Conservation (phyloP, 1,140 invertebrate species). For the Oncopeltus fasciatus region DNA sequence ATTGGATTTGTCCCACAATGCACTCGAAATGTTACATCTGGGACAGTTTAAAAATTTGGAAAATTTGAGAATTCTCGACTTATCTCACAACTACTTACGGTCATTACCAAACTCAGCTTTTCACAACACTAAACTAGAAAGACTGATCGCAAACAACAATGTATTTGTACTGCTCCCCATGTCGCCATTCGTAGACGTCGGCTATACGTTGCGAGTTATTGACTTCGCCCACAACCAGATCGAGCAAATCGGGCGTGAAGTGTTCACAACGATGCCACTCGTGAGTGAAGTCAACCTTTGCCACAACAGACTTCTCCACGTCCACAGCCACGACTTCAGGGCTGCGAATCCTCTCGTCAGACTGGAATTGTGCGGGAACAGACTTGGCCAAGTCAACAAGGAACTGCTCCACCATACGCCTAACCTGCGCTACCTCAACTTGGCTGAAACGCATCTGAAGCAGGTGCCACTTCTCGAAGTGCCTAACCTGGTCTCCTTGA, state of each 20-base stretch:
- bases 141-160: constrained; percentile 63
- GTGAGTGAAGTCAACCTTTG: constrained; percentile 62
- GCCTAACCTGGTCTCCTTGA: constrained; percentile 52
- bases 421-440: constrained; percentile 55
- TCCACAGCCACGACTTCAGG: constrained; percentile 78
- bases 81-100: constrained; percentile 58
- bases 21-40: constrained; percentile 53
- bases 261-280: constrained; percentile 66
- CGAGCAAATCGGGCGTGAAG: constrained; percentile 73
- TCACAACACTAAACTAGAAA: constrained; percentile 60
- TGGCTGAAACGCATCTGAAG: constrained; percentile 57
- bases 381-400: constrained; percentile 67
- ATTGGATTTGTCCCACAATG: constrained; percentile 65
- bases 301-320: constrained; percentile 63
- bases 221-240: constrained; percentile 66
- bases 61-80: constrained; percentile 56
- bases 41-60: constrained; percentile 66
- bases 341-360: constrained; percentile 59
- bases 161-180: constrained; percentile 58
- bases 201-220: constrained; percentile 55
- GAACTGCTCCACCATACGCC: constrained; percentile 78
- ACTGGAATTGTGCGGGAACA: constrained; percentile 66
- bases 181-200: constrained; percentile 52
- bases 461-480: constrained; percentile 55
- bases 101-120: constrained; percentile 65